phyloP scores from a whole-genome alignment of 2,888 invertebrate genomes.

The Erebia palarica region DNA sequence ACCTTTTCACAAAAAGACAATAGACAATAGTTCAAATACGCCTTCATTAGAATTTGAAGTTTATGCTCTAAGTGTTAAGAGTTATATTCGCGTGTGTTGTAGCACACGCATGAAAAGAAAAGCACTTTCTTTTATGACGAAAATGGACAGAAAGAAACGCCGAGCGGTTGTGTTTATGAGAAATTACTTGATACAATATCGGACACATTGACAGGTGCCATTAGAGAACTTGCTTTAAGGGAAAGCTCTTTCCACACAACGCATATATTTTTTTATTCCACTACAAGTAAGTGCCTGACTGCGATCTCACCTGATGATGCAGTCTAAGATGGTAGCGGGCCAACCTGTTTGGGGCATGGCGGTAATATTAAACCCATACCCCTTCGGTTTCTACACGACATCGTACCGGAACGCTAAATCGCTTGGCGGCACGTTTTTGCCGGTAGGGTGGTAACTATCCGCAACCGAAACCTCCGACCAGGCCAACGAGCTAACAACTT shows the following conservation, averaged over 20 bases:
- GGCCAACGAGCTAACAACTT: no score
- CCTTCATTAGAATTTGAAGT: background rate
- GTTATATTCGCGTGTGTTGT: background rate
- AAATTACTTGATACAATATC: slow-evolving; percentile 36
- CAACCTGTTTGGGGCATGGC: no score
- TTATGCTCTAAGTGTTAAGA: background rate
- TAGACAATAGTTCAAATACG: slow-evolving; percentile 22
- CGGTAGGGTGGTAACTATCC: no score
- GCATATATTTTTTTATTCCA: background rate
- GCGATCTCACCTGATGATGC: no score
- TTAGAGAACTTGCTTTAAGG: slow-evolving; percentile 32
- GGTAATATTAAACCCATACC: no score
- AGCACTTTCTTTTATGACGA: slow-evolving; percentile 35
- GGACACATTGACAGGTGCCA: slow-evolving; percentile 38
- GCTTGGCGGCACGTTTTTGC: no score
- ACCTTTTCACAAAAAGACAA: slow-evolving; percentile 24
- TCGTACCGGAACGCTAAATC: no score
- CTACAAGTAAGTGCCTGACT: no score
- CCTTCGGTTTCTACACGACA: no score
- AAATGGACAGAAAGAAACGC: slow-evolving; percentile 35
- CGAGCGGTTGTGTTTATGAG: slow-evolving; percentile 37
- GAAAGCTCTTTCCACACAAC: slow-evolving; percentile 3
- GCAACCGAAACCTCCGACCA: no score
- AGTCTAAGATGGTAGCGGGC: no score
- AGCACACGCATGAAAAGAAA: slow-evolving; percentile 21